These are phyloP conservation scores for Cheilosia scutellata DNA, from an alignment of 2,888 invertebrate species.

Conservation along the genomic window DNA sequence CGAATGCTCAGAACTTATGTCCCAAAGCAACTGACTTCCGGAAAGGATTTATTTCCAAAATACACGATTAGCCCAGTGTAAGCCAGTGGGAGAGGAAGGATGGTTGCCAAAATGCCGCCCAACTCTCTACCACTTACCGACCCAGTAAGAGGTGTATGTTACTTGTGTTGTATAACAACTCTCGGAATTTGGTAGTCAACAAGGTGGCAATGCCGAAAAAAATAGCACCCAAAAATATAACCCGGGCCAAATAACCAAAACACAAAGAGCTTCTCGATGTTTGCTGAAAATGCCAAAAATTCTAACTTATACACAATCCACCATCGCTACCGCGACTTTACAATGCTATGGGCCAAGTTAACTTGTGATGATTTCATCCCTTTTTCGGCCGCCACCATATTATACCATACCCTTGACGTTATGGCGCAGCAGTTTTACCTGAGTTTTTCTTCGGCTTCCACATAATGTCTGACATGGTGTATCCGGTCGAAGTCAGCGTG, in stretches of 20 bases:
- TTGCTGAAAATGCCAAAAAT: conserved; percentile 72
- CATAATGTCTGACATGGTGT: conserved; percentile 73
- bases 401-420: conserved; percentile 5
- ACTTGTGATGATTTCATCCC: conserved; percentile 62
- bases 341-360: conserved; percentile 25
- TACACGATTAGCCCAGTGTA: conserved; percentile 70
- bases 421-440: conserved; percentile 59
- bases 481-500: conserved; percentile 71
- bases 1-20: conserved; percentile 75
- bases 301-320: conserved; percentile 38
- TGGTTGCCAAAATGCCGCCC: neutral
- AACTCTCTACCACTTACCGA: neutral
- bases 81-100: neutral
- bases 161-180: neutral
- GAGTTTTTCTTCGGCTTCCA: conserved; percentile 66
- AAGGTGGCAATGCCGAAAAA: conserved; percentile 53
- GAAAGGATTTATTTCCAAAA: conserved; percentile 75
- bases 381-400: conserved; percentile 25
- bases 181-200: conserved; percentile 32
- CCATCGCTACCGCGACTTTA: neutral
- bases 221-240: conserved; percentile 32
- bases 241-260: conserved; percentile 59
- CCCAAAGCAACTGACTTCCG: conserved; percentile 74
- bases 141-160: conserved; percentile 27
- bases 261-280: conserved; percentile 33